A percentile compares a stretch with the other conserved stretches of the same genome.
Evolutionary conservation across 2,888 invertebrate genomes (phyloP).

Genomic region (Eumerus sabulonum): DNA sequence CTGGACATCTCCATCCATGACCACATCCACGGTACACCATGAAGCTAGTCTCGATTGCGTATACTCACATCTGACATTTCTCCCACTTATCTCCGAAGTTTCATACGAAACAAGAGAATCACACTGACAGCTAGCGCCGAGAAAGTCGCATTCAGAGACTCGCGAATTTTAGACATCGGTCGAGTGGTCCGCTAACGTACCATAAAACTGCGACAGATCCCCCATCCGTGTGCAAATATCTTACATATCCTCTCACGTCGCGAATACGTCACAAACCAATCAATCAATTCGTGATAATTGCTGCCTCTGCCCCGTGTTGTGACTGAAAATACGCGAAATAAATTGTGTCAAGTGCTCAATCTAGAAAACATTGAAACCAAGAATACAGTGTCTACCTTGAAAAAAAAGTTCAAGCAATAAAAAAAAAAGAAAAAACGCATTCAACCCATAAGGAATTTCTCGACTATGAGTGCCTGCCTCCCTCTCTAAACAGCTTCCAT

Average conservation of each 20-base stretch:
- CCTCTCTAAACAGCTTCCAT: slow-evolving; percentile 3
- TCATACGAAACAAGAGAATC: slow-evolving; percentile 32
- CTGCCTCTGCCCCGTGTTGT: too few species aligned
- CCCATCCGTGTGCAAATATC: slow-evolving; percentile 38
- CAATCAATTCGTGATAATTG: too few species aligned
- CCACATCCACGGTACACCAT: slow-evolving; percentile 20
- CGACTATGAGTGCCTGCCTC: slow-evolving; percentile 21
- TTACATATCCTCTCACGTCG: slow-evolving; percentile 16
- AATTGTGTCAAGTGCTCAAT: slow-evolving; percentile 46
- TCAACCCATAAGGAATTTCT: slow-evolving; percentile 26
- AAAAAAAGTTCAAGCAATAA: slow-evolving; percentile 36
- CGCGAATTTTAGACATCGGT: slow-evolving; percentile 36
- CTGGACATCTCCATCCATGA: slow-evolving; percentile 23
- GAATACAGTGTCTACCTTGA: slow-evolving; percentile 56
- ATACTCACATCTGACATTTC: slow-evolving; percentile 19
- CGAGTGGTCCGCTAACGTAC: too few species aligned
- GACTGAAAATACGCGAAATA: slow-evolving; percentile 2
- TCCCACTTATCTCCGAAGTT: slow-evolving; percentile 19
- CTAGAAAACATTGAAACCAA: slow-evolving; percentile 42
- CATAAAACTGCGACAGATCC: slow-evolving; percentile 3
- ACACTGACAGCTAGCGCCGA: slow-evolving; percentile 21
- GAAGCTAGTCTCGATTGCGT: slow-evolving; percentile 21
- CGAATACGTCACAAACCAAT: background rate
- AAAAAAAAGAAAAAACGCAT: slow-evolving; percentile 25
- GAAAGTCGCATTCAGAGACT: slow-evolving; percentile 52